Conservation (phyloP, 2,797 vertebrate genomes). For the Bufotes viridis region DNA sequence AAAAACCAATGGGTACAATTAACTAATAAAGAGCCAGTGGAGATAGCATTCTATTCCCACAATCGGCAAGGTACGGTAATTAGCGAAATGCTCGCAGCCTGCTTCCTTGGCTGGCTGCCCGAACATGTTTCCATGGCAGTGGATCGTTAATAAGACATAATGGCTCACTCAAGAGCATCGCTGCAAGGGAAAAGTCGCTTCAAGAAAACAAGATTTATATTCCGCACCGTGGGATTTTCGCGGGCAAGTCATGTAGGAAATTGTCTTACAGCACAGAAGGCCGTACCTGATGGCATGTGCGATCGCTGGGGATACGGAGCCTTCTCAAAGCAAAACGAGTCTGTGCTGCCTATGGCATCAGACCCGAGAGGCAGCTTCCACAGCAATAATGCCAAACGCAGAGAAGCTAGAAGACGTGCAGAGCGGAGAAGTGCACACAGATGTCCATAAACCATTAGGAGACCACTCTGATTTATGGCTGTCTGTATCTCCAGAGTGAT, state of each 20-base stretch:
- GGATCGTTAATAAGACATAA: slow-evolving; percentile 59
- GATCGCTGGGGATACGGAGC: neutral
- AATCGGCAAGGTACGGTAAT: slow-evolving; percentile 41
- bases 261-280: slow-evolving; percentile 21
- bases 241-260: slow-evolving; percentile 38
- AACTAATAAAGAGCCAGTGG: slow-evolving; percentile 46
- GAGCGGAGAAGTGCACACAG: slow-evolving; percentile 16
- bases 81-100: slow-evolving; percentile 41
- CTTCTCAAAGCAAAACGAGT: neutral
- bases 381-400: slow-evolving; percentile 9
- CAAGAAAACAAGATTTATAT: slow-evolving; percentile 54
- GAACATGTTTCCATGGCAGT: slow-evolving; percentile 57
- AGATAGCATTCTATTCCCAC: slow-evolving; percentile 45
- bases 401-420: slow-evolving; percentile 17
- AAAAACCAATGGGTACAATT: slow-evolving; percentile 41
- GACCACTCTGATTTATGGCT: slow-evolving; percentile 52
- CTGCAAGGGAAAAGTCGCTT: slow-evolving; percentile 47
- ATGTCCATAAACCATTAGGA: slow-evolving; percentile 53
- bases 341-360: slow-evolving; percentile 25
- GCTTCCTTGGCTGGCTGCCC: slow-evolving; percentile 48
- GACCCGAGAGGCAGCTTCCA: neutral
- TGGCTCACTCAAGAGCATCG: slow-evolving; percentile 54
- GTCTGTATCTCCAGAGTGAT: slow-evolving; percentile 50
- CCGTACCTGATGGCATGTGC: slow-evolving; percentile 4
- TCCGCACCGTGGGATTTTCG: slow-evolving; percentile 37